phyloP scores from a whole-genome alignment of 2,888 invertebrate species.

The Trypoxylon attenuatum region DNA sequence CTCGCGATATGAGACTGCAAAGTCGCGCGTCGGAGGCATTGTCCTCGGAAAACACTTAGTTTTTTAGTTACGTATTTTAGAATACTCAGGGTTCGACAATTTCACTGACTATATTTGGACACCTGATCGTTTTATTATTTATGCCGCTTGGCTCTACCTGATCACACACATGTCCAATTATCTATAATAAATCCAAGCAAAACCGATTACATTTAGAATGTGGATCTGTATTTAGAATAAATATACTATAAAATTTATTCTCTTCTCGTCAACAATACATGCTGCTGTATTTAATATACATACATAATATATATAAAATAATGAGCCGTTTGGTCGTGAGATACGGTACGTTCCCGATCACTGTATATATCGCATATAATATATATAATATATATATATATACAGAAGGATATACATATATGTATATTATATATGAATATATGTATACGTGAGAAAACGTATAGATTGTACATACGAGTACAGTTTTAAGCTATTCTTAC shows the following conservation, averaged over 20 bases:
- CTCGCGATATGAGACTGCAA: slow-evolving; percentile 19
- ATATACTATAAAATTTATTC: slow-evolving; percentile 66
- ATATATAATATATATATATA: slow-evolving; percentile 40
- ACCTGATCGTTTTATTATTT: slow-evolving; percentile 6
- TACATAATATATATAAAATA: slow-evolving; percentile 32
- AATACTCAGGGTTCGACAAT: slow-evolving; percentile 60
- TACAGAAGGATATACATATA: slow-evolving; percentile 39
- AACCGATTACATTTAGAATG: slow-evolving; percentile 25
- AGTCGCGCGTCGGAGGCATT: slow-evolving; percentile 21
- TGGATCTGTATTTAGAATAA: slow-evolving; percentile 48
- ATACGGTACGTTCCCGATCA: too few species aligned
- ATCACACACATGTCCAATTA: slow-evolving; percentile 19
- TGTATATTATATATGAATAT: slow-evolving; percentile 46
- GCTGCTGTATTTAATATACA: slow-evolving; percentile 56
- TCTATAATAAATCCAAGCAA: slow-evolving; percentile 24
- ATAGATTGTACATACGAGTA: slow-evolving; percentile 56
- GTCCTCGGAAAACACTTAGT: slow-evolving; percentile 31
- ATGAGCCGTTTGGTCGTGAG: slow-evolving; percentile 38
- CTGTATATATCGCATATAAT: too few species aligned
- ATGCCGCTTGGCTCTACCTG: not conserved
- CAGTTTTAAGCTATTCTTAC: slow-evolving; percentile 69
- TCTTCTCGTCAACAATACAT: slow-evolving; percentile 58
- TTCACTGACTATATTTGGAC: slow-evolving; percentile 34
- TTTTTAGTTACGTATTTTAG: slow-evolving; percentile 44
- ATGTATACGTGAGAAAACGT: slow-evolving; percentile 48